Evolutionary conservation across 2,797 vertebrate species (phyloP).

Genomic region (Alectoris magna): DNA sequence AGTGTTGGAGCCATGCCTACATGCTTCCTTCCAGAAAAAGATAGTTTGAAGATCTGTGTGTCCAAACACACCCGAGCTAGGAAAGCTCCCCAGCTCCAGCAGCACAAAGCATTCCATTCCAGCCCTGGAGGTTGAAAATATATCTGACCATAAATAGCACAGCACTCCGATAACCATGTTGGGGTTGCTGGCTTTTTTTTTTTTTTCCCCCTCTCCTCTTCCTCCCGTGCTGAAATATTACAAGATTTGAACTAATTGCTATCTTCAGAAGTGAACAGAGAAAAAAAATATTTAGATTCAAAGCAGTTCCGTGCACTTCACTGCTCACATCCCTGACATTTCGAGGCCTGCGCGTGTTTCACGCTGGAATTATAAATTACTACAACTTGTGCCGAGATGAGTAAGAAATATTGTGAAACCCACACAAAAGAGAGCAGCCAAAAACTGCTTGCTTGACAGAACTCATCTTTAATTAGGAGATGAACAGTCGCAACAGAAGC

Average conservation of each 20-base stretch:
- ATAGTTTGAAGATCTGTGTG: slow-evolving; percentile 29
- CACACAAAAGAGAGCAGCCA: slow-evolving; percentile 41
- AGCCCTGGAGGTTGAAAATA: slow-evolving; percentile 51
- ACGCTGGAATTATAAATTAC: slow-evolving; percentile 12
- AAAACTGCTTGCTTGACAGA: slow-evolving; percentile 66
- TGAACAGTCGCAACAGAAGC: slow-evolving; percentile 44
- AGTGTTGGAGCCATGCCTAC: neutral
- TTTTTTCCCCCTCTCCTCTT: neutral
- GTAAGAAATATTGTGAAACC: slow-evolving; percentile 71
- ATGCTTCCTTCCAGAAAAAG: slow-evolving; percentile 4
- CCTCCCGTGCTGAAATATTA: slow-evolving; percentile 43
- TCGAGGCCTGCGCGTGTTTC: neutral
- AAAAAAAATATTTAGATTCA: slow-evolving; percentile 55
- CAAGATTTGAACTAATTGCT: slow-evolving; percentile 37
- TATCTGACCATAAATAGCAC: slow-evolving; percentile 67
- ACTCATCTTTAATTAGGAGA: slow-evolving; percentile 64
- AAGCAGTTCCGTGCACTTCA: neutral
- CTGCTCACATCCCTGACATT: slow-evolving; percentile 18
- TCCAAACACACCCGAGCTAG: neutral
- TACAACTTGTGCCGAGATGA: slow-evolving; percentile 49
- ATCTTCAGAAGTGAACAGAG: slow-evolving; percentile 60
- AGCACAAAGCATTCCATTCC: slow-evolving; percentile 72
- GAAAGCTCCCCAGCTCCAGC: slow-evolving; percentile 54
- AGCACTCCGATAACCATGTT: slow-evolving; percentile 49
- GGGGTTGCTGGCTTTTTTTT: neutral